Evolutionary conservation across 2,888 invertebrate species (phyloP).

Genomic region (Acholoe squamosa): DNA sequence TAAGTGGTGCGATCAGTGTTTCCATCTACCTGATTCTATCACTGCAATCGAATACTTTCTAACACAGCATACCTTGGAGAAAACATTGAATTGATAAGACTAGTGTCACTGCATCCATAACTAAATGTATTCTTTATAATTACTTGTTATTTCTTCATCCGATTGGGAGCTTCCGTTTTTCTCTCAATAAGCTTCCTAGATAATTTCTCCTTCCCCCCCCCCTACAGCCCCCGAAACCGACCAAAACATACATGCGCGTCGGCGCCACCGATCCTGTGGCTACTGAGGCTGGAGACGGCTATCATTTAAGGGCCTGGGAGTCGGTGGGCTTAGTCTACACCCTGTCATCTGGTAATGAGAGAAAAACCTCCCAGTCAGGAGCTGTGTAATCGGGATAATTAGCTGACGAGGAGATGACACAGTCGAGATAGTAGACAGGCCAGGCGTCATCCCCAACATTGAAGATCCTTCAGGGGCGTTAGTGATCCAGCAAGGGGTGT

Average conservation of each 20-base stretch:
- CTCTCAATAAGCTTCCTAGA: too few species aligned
- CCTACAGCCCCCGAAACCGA: background rate
- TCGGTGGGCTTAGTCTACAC: constrained; percentile 1
- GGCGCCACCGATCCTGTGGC: background rate
- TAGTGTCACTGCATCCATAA: too few species aligned
- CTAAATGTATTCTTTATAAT: too few species aligned
- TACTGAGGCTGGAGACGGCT: background rate
- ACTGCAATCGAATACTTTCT: too few species aligned
- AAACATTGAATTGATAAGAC: too few species aligned
- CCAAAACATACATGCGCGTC: background rate
- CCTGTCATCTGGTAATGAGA: constrained; percentile 17
- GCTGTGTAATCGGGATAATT: constrained; percentile 41
- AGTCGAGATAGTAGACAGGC: background rate
- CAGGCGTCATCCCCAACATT: background rate
- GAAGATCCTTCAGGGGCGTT: background rate
- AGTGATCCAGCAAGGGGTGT: too few species aligned
- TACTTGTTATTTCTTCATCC: too few species aligned
- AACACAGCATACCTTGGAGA: too few species aligned
- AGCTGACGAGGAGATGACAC: constrained; percentile 5
- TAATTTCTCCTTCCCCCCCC: too few species aligned
- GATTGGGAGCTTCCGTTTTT: too few species aligned
- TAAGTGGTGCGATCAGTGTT: too few species aligned
- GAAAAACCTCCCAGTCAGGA: constrained; percentile 7
- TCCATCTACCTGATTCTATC: too few species aligned
- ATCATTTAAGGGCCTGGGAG: background rate